Conservation (phyloP, 2,888 invertebrate species). For the Oscheius sp. region DNA sequence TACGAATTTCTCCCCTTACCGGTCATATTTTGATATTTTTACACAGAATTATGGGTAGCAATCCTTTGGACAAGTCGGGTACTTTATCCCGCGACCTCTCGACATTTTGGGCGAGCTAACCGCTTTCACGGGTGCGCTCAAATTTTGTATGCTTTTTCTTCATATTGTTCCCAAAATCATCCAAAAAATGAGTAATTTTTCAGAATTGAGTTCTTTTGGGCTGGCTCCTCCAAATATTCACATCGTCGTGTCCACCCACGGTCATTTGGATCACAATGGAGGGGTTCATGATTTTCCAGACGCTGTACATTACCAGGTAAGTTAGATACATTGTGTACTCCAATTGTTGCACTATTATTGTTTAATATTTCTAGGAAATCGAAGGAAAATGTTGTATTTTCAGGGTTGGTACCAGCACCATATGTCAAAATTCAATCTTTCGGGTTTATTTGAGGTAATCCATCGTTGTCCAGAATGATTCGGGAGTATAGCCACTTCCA, state of each 20-base stretch:
- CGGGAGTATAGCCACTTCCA: conserved; percentile 37
- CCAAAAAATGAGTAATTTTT: neutral
- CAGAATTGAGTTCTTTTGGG: conserved; percentile 51
- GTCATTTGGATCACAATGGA: conserved; percentile 69
- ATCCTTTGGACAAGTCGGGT: neutral
- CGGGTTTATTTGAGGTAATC: conserved; percentile 57
- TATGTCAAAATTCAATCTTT: conserved; percentile 62
- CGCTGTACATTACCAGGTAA: conserved; percentile 57
- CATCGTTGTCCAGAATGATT: neutral
- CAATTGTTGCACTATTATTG: too few species aligned
- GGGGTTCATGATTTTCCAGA: conserved; percentile 62
- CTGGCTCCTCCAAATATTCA: conserved; percentile 65
- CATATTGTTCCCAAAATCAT: too few species aligned
- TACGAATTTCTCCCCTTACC: too few species aligned
- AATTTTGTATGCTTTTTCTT: too few species aligned
- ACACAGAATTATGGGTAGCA: too few species aligned
- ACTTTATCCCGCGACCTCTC: too few species aligned
- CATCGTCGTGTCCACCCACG: conserved; percentile 70
- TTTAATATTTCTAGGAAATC: too few species aligned
- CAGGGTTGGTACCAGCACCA: conserved; percentile 63
- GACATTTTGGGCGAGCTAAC: too few species aligned
- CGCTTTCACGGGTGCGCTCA: too few species aligned
- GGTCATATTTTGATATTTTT: too few species aligned
- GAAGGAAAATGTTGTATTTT: neutral
- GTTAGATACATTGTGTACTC: too few species aligned